Conservation (phyloP, 2,797 vertebrate genomes). For the Tenualosa ilisha region DNA sequence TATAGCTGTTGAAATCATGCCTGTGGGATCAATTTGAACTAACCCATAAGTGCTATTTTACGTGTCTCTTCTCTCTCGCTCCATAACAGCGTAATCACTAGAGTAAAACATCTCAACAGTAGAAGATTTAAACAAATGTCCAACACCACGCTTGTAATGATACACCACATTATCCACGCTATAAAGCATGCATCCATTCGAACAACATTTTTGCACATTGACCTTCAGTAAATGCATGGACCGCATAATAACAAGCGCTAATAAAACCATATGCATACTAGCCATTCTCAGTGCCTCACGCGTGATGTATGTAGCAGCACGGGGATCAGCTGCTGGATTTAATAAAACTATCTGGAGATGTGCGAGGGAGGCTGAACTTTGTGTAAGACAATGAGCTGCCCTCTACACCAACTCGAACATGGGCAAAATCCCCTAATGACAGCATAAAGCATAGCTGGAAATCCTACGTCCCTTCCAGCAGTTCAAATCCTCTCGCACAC, state of each 20-base stretch:
- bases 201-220: neutral
- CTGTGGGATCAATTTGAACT: neutral
- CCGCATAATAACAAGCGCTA: neutral
- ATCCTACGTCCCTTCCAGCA: constrained; percentile 48
- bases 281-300: neutral
- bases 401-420: constrained; percentile 45
- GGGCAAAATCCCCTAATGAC: constrained; percentile 52
- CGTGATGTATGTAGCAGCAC: neutral
- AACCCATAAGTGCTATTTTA: neutral
- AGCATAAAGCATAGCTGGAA: constrained; percentile 52
- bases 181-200: neutral
- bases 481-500: constrained; percentile 43
- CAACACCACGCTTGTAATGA: neutral
- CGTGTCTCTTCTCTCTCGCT: neutral
- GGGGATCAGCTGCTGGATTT: neutral
- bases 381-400: constrained; percentile 32
- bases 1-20: neutral
- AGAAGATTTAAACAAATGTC: neutral
- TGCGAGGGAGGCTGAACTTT: neutral
- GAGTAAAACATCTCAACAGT: neutral
- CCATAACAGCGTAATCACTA: neutral
- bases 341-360: neutral
- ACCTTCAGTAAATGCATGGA: neutral
- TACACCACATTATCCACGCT: neutral
- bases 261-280: neutral